Percentiles rank a stretch among this genome's conserved stretches.
phyloP scores from a whole-genome alignment of 1,140 invertebrate species.

The Metopolophium dirhodum region DNA sequence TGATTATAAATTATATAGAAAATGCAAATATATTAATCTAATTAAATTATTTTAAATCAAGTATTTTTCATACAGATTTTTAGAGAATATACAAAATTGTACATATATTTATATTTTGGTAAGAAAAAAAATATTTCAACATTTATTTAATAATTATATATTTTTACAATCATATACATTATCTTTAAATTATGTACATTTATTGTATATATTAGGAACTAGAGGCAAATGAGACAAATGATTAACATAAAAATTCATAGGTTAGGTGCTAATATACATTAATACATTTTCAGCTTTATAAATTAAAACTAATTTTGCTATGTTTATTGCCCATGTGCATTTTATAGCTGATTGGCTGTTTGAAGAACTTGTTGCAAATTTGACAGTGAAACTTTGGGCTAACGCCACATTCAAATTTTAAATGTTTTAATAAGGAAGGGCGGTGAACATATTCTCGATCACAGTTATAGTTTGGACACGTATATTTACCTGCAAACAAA shows the following conservation, averaged over 20 bases:
- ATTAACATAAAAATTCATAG: constrained; percentile 20
- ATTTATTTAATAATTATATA: constrained; percentile 19
- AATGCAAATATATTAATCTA: background rate
- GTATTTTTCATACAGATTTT: background rate
- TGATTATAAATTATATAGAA: background rate
- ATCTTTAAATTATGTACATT: background rate
- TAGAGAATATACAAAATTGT: background rate
- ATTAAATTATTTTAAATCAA: background rate
- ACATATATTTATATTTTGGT: background rate
- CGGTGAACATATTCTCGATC: constrained; percentile 59
- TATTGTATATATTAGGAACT: constrained; percentile 42
- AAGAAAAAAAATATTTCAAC: background rate
- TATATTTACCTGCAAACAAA: constrained; percentile 53
- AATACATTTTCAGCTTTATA: background rate
- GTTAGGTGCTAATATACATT: background rate
- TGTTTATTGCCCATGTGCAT: constrained; percentile 46
- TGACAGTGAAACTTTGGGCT: constrained; percentile 58
- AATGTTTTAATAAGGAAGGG: constrained; percentile 62
- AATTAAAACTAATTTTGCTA: constrained; percentile 20
- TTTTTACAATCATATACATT: constrained; percentile 3
- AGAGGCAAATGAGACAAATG: background rate
- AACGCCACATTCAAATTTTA: constrained; percentile 61
- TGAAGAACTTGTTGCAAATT: constrained; percentile 52
- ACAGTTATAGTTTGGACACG: constrained; percentile 58
- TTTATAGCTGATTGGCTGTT: constrained; percentile 51